Conservation (phyloP, 2,113 vertebrate genomes). For the Strigops habroptila region DNA sequence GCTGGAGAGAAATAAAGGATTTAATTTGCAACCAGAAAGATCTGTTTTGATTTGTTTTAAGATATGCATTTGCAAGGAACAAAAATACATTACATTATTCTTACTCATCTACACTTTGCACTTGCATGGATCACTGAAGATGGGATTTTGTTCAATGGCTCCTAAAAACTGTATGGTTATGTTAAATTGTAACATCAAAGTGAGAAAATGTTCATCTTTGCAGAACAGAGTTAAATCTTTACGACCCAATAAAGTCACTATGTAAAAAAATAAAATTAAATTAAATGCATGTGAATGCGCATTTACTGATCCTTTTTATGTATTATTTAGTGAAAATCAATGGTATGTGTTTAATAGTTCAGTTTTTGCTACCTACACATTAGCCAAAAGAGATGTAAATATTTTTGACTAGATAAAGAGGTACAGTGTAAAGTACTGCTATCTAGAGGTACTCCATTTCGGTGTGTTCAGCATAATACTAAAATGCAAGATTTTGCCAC, state of each 20-base stretch:
- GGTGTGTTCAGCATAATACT: slow-evolving; percentile 61
- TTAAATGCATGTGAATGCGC: slow-evolving; percentile 87
- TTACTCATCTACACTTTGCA: slow-evolving; percentile 34
- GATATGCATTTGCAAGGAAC: slow-evolving; percentile 4
- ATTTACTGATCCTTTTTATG: slow-evolving; percentile 78
- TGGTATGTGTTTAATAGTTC: slow-evolving; percentile 83
- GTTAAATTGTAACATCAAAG: slow-evolving; percentile 13
- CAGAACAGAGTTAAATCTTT: slow-evolving; percentile 46
- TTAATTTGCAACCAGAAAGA: slow-evolving; percentile 14
- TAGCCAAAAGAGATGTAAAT: slow-evolving; percentile 85
- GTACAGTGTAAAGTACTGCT: slow-evolving; percentile 76
- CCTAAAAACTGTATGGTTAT: slow-evolving; percentile 3
- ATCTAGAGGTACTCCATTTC: slow-evolving; percentile 73
- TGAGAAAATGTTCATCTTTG: slow-evolving; percentile 17
- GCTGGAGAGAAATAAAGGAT: slow-evolving; percentile 33
- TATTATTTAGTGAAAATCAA: slow-evolving; percentile 82
- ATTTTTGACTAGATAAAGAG: slow-evolving; percentile 78
- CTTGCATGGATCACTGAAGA: slow-evolving; percentile 56
- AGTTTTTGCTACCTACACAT: slow-evolving; percentile 81
- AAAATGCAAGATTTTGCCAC: slow-evolving; percentile 59
- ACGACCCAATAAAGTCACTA: slow-evolving; percentile 65
- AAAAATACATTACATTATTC: neutral
- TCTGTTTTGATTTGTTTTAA: slow-evolving; percentile 18
- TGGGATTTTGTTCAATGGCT: slow-evolving; percentile 32
- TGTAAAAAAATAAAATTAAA: slow-evolving; percentile 69